Base-by-base conservation (phyloP, 2,888 invertebrate genomes). In the Kryphioiulus occultus region DNA sequence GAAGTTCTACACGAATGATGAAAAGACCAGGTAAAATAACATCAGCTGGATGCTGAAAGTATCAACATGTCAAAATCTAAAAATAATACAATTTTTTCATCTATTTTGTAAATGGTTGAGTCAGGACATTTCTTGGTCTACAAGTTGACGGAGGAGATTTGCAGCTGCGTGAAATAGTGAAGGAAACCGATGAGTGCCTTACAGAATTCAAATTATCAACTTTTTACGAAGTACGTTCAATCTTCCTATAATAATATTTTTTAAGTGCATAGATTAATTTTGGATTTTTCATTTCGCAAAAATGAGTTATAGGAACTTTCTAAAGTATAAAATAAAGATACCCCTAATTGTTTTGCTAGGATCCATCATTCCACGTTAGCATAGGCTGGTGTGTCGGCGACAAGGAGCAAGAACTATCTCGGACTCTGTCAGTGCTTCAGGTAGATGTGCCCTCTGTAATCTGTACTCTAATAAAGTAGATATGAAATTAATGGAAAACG, bases 361-460 rank as follows among this genome's bases (percentile, higher is more conserved):
- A 86, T 35, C 59, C 68, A 32, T 86, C 86, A 1, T 86, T 86
- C 59, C 86, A 86, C 32, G 26, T 68, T 1, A 86, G 47, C 19
- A 86, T 86, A 1, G 86, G 68, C 15, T 86, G 86, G 86, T 86
- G 86, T 35, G n/a, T 68, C 15, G 86, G 86, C 26, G 22, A 86
- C 32, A 68, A 35, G 68, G 59, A 32, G n/a, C 32, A 86, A 39
- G n/a, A 86, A 68, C 22, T 86, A 32, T 7, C 32, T 3, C 3
- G 3, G 5, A n/a, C 32, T 3, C 39, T 86, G 5, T 35, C 86
- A 19, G 32, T 26, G 9, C 53, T 86, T 35, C 53, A 32, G 68
- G 86, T 86, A 86, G 47, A 47, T n/a, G 17, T 15, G 17, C 0
- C 32, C 26, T 9, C 0, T 26, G 5, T 68, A 10, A 68, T 10